Base-by-base conservation (phyloP, 2,113 vertebrate species). In the Neolamprologus devosi region DNA sequence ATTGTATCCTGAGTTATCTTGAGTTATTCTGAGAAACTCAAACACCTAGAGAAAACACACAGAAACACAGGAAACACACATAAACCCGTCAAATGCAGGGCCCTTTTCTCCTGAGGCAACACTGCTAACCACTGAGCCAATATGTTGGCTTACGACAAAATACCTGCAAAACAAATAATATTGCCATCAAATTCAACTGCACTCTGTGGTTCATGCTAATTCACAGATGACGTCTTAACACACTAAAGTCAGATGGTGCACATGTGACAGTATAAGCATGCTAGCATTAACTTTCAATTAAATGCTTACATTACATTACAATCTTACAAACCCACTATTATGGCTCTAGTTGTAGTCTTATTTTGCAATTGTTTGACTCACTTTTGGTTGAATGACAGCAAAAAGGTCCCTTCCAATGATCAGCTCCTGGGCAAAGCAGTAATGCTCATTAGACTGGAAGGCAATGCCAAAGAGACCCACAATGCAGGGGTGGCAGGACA, bases 371-470 rank as follows among this genome's bases (percentile, higher is more conserved):
- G 68, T 65, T 42, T 58, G 28, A 63, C 96, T 95, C 91, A 99
- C 98, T 79, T 97, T 97, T 19, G 98, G 98, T 88, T 97, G 96
- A 94, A 99, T 99, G 95, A 98, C 96, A 63, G 97, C 94, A 60
- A 99, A 98, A 85, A 99, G 97, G 90, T 99, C 98, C n/a, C 96
- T 97, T 1, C 98, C 97, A 47, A 97, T 95, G 1, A 98, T 95
- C 0, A 98, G 97, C 92, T 99, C 98, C 0, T 97, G 98, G 47
- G 98, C 97, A 82, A 99, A 99, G 84, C 97, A 98, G 16, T 99
- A 99, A 92, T 98, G 97, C 51, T 96, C 93, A 9, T 96, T 89
- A 0, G 98, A 98, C 92, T 99, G 97, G 6, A 99, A 97, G 91
- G 97, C 97, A 2, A 99, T 98, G 83, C 98, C 98, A 3, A 97